Conservation (phyloP, 2,113 vertebrate genomes). For the Rhinogobius similis region DNA sequence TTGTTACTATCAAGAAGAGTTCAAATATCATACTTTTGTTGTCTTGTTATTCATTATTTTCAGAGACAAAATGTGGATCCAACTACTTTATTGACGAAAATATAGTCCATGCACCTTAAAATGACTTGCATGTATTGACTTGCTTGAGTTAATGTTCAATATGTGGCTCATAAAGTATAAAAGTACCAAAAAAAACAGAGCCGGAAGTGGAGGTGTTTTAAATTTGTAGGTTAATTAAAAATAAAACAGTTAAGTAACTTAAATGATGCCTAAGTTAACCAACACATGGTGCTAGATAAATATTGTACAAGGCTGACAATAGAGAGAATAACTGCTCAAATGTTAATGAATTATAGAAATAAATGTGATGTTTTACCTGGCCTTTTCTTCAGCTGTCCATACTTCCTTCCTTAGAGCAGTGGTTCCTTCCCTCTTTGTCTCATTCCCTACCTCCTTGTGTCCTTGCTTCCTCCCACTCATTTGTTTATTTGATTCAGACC, state of each 20-base stretch:
- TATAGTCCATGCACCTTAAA: background rate
- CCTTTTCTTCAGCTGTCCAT: background rate
- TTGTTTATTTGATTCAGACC: slow-evolving; percentile 6
- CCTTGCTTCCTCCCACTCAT: slow-evolving; percentile 9
- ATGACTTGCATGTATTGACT: background rate
- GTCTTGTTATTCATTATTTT: background rate
- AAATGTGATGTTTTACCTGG: background rate
- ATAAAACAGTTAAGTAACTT: no score
- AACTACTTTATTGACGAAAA: background rate
- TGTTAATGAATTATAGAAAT: background rate
- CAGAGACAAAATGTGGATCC: background rate
- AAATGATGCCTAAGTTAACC: no score
- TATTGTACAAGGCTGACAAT: background rate
- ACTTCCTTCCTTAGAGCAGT: background rate
- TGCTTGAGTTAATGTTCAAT: background rate
- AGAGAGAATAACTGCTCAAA: background rate
- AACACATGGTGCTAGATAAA: background rate
- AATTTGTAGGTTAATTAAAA: no score
- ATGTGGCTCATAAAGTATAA: background rate
- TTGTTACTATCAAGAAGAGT: background rate
- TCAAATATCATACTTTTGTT: background rate
- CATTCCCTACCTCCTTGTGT: background rate
- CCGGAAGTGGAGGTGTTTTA: background rate
- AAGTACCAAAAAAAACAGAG: background rate
- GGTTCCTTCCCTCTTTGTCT: slow-evolving; percentile 1